Conservation (phyloP, 1,140 invertebrate species). For the Acromyrmex charruanus region DNA sequence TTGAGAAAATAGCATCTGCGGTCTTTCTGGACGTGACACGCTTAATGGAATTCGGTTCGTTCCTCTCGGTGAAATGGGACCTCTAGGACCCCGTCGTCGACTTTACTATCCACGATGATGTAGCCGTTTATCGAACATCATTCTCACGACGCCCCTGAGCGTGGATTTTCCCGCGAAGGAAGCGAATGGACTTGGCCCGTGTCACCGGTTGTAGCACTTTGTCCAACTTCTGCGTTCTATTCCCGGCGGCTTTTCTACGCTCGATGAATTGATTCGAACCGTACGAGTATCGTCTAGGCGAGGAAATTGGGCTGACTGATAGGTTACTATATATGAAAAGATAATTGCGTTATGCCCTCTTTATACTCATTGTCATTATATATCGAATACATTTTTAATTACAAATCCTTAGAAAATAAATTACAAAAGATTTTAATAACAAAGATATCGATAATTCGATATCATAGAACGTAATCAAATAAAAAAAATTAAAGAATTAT, state of each 20-base stretch:
- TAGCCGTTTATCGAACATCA: constrained; percentile 68
- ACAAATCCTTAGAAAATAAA: not conserved
- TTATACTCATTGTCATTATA: not conserved
- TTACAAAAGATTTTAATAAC: not conserved
- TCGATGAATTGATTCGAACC: constrained; percentile 48
- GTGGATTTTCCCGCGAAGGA: constrained; percentile 58
- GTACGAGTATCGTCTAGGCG: constrained; percentile 9
- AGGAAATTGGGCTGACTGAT: constrained; percentile 31
- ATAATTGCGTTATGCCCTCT: not conserved
- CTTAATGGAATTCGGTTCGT: constrained; percentile 69
- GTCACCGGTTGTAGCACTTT: constrained; percentile 36
- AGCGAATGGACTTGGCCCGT: constrained; percentile 17
- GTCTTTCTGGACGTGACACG: constrained; percentile 63
- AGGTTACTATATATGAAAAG: not conserved
- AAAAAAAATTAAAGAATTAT: not conserved
- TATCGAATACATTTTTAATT: not conserved
- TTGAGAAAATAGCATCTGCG: constrained; percentile 69
- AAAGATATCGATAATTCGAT: not conserved
- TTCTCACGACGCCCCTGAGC: constrained; percentile 44
- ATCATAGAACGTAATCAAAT: not conserved
- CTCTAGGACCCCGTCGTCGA: constrained; percentile 24
- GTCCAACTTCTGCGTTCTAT: constrained; percentile 39
- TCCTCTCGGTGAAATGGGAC: not conserved
- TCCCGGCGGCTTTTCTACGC: constrained; percentile 23
- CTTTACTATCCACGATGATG: constrained; percentile 37